Conservation (phyloP, 2,113 vertebrate species). For the Centropristis striata region DNA sequence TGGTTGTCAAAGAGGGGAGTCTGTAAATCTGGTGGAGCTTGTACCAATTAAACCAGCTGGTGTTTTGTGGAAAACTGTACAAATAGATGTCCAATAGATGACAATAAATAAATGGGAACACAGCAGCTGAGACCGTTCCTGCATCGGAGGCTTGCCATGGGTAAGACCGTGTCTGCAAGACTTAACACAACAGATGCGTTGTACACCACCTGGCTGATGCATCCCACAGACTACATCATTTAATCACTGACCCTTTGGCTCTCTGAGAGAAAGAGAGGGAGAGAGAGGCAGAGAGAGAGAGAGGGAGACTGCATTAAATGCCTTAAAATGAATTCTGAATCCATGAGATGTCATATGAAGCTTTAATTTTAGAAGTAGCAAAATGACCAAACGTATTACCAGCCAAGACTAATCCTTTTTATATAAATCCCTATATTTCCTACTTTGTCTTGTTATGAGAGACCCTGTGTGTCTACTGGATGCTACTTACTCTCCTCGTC, state of each 20-base stretch:
- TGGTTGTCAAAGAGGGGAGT: conserved; percentile 35
- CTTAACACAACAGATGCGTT: conserved; percentile 64
- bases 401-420: conserved; percentile 71
- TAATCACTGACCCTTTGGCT: conserved; percentile 76
- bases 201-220: conserved; percentile 60
- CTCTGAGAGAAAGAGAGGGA: conserved; percentile 14
- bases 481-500: conserved; percentile 32
- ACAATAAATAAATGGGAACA: conserved; percentile 80
- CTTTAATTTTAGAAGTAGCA: conserved; percentile 77
- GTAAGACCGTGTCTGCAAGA: conserved; percentile 43
- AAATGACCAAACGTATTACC: conserved; percentile 78
- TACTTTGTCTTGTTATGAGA: conserved; percentile 65
- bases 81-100: conserved; percentile 68
- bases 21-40: conserved; percentile 56
- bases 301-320: conserved; percentile 47
- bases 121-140: conserved; percentile 64
- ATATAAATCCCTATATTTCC: conserved; percentile 70
- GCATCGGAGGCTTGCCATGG: conserved; percentile 55
- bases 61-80: conserved; percentile 72
- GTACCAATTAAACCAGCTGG: conserved; percentile 73
- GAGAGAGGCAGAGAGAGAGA: neutral
- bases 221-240: conserved; percentile 64
- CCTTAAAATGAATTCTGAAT: conserved; percentile 62
- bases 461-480: conserved; percentile 55
- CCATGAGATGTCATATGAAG: conserved; percentile 62